These are phyloP conservation scores for Steinernema hermaphroditum DNA, from an alignment of 2,888 invertebrate genomes.

Conservation along the genomic window DNA sequence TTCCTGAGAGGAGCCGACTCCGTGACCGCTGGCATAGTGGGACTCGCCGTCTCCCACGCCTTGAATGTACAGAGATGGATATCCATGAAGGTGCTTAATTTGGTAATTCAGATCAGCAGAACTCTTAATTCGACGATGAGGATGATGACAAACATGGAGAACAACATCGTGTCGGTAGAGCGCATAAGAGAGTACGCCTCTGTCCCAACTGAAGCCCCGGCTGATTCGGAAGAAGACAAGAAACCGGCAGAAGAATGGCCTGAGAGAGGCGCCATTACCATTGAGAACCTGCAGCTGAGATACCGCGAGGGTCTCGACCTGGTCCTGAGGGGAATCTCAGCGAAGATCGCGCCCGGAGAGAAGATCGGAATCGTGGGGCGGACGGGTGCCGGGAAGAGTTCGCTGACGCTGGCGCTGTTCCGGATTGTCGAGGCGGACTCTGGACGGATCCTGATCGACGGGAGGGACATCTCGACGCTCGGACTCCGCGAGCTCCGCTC, in stretches of 20 bases:
- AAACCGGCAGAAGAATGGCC: slow-evolving; percentile 33
- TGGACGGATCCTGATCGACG: slow-evolving; percentile 82
- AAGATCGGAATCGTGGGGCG: slow-evolving; percentile 72
- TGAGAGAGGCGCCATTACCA: background rate
- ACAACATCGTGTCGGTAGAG: slow-evolving; percentile 67
- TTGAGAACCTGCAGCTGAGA: slow-evolving; percentile 34
- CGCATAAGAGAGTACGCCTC: slow-evolving; percentile 65
- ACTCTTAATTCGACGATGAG: slow-evolving; percentile 84
- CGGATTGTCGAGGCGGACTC: slow-evolving; percentile 79
- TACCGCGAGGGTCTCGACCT: slow-evolving; percentile 72
- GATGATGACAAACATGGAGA: slow-evolving; percentile 77
- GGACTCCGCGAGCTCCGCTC: slow-evolving; percentile 83
- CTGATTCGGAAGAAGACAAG: background rate
- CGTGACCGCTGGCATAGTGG: slow-evolving; percentile 70
- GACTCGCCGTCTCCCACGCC: slow-evolving; percentile 71
- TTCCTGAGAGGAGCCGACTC: slow-evolving; percentile 67
- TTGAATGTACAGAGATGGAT: no score
- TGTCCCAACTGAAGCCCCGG: slow-evolving; percentile 69
- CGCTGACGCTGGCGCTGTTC: slow-evolving; percentile 83
- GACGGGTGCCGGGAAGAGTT: slow-evolving; percentile 71
- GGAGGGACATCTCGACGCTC: slow-evolving; percentile 77
- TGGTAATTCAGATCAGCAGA: slow-evolving; percentile 73
- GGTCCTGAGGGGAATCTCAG: slow-evolving; percentile 80
- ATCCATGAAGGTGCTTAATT: no score
- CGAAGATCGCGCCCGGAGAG: slow-evolving; percentile 74